Evolutionary conservation across 2,113 vertebrate species (phyloP), one percentile per base, ranked within the genome.

Genomic region (Tetrao urogallus): DNA sequence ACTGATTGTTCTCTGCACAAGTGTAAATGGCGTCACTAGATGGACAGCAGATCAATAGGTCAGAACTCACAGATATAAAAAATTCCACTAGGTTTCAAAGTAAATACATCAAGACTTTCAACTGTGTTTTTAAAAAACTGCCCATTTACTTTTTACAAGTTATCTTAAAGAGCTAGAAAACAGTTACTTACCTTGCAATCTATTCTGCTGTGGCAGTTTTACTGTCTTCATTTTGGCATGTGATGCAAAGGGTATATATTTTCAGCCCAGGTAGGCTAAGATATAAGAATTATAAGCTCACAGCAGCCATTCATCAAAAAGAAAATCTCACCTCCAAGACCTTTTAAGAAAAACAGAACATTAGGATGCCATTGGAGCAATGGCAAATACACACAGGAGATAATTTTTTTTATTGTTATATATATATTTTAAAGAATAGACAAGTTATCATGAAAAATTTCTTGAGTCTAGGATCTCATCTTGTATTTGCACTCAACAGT

Each of bases 1-100:
- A 96, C 94, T 91, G 89, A 94, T 93, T 95, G 38, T 88, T 15
- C 72, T 92, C 71, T 88, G 84, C 72, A 88, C 87, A 80, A 88
- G 58, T 93, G 85, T 95, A 92, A 97, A 94, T 89, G 83, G 78
- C 80, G 54, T 90, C 74, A 91, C 61, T 72, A 94, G 73, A 92
- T 58, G 67, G 58, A 95, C 94, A 82, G 45, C 19, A 91, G 79
- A 97, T 95, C 94, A 96, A 95, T 96, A 95, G 69, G 77, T 93
- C 88, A 92, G 76, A 94, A 86, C 52, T 86, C 94, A 93, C 72
- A 86, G 76, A 95, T 92, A 92, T 76, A 89, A 85, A 97, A 96
- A 93, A 88, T 90, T 96, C 72, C 83, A 89, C 40, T 69, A 93
- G 66, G 63, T 91, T 94, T 95, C 79, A 89, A 71, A 63, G 92